Evolutionary conservation across 2,113 vertebrate genomes (phyloP), one percentile per base, ranked within the genome.

Genomic region (Hippoglossus stenolepis): DNA sequence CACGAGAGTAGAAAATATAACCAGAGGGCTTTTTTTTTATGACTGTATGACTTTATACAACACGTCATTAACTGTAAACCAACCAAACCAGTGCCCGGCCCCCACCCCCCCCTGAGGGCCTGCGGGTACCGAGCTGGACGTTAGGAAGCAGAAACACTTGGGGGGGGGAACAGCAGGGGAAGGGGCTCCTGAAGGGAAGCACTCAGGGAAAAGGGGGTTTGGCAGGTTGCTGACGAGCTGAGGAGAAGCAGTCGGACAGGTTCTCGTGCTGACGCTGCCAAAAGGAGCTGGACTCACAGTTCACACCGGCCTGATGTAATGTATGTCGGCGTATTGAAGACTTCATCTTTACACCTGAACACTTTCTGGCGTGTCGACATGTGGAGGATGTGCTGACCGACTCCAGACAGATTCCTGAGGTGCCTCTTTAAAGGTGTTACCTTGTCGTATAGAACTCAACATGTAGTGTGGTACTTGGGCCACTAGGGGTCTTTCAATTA

Each of bases 1-100:
- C 51, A 74, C 15, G 38, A 69, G 57, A 60, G 40, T 56, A 56
- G 28, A 67, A 3, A 12, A 73, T 56, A 40, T 64, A 74, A 88
- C 84, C 73, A 80, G 40, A 66, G 35, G 26, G 69, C 28, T 31
- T 31, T 31, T 31, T 78, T 89, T 86, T 86, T 51, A 78, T 75
- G 79, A 71, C 57, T 67, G 58, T 11, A 53, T 59, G 76, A 58
- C 24, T 69, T 63, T 51, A 63, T 68, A 53, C 31, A 70, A 31
- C 67, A 83, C 26, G 10, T 80, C 63, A 82, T 79, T 62, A 67
- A 70, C 58, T 73, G 60, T 20, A 57, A 49, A 38, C 35, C 35
- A 23, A 6, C 0, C 31, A 1, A 31, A 1, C 38, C 54, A 18
- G 35, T 24, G 10, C 63, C 26, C n/a, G 58, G 0, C 51, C 71